These are phyloP conservation scores for Phaonia tiefii DNA, from an alignment of 2,888 invertebrate species.

Conservation along the genomic window DNA sequence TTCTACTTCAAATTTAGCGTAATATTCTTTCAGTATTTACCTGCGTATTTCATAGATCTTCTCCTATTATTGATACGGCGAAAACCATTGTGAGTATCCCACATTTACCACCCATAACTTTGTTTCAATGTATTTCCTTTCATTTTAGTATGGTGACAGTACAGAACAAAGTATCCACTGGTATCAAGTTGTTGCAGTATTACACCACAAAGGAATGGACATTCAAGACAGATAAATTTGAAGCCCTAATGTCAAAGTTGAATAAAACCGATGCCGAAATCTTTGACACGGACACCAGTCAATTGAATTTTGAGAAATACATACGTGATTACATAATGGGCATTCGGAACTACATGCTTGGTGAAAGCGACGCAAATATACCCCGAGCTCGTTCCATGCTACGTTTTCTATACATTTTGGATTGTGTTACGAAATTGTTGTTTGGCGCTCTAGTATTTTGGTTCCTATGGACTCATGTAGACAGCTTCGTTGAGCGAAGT, in stretches of 20 bases:
- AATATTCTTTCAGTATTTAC: slow-evolving; percentile 87
- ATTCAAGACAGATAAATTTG: slow-evolving; percentile 85
- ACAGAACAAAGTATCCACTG: slow-evolving; percentile 83
- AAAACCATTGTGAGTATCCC: slow-evolving; percentile 88
- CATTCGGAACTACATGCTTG: slow-evolving; percentile 90
- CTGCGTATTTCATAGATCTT: slow-evolving; percentile 89
- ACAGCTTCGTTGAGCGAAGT: slow-evolving; percentile 73
- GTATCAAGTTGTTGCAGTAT: slow-evolving; percentile 86
- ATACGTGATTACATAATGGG: slow-evolving; percentile 89
- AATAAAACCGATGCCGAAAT: slow-evolving; percentile 82
- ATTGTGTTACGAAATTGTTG: slow-evolving; percentile 77
- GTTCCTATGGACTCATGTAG: slow-evolving; percentile 78
- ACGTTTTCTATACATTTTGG: slow-evolving; percentile 81
- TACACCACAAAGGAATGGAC: slow-evolving; percentile 91
- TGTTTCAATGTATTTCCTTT: slow-evolving; percentile 25
- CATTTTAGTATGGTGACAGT: slow-evolving; percentile 82
- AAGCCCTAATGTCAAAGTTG: slow-evolving; percentile 82
- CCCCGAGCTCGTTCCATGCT: slow-evolving; percentile 84
- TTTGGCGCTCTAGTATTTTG: slow-evolving; percentile 75
- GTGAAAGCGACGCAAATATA: slow-evolving; percentile 89
- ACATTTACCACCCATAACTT: neutral
- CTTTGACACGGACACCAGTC: slow-evolving; percentile 83
- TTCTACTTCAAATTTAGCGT: slow-evolving; percentile 85
- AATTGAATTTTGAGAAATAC: slow-evolving; percentile 85
- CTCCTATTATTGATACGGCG: slow-evolving; percentile 85